A percentile compares a stretch with the other conserved stretches of the same genome.
These are phyloP conservation scores for Sipha maydis DNA, from an alignment of 2,888 invertebrate genomes.

Conservation along the genomic window DNA sequence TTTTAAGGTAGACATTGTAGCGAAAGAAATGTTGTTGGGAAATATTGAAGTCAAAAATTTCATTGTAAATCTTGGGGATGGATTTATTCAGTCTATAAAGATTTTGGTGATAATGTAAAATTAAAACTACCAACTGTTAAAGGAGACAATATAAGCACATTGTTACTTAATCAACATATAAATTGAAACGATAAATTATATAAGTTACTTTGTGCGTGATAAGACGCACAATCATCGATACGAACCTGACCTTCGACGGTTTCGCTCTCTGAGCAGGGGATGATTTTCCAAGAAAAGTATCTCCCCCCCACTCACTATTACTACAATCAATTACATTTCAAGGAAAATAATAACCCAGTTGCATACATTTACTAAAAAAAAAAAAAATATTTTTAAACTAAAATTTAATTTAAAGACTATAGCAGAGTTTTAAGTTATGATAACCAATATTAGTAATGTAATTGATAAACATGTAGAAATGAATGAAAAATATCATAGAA, in stretches of 20 bases:
- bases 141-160: slow-evolving; percentile 80
- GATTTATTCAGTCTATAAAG: slow-evolving; percentile 94
- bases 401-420: slow-evolving; percentile 69
- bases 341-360: too few relatives aligned
- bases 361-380: too few relatives aligned
- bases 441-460: slow-evolving; percentile 91
- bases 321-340: too few relatives aligned
- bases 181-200: background rate
- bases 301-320: too few relatives aligned
- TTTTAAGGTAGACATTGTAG: slow-evolving; percentile 82
- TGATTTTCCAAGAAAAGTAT: background rate
- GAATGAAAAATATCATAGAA: slow-evolving; percentile 90
- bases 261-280: background rate
- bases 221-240: too few relatives aligned
- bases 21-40: slow-evolving; percentile 88
- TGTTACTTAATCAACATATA: background rate
- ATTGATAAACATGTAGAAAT: slow-evolving; percentile 88
- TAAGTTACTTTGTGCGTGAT: too few relatives aligned
- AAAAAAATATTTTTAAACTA: too few relatives aligned
- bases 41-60: slow-evolving; percentile 90
- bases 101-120: slow-evolving; percentile 91
- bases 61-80: slow-evolving; percentile 91
- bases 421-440: slow-evolving; percentile 82
- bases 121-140: slow-evolving; percentile 95
- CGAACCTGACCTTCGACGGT: background rate